phyloP scores from a whole-genome alignment of 2,888 invertebrate genomes.

The Himalopsyche kuldschensis region DNA sequence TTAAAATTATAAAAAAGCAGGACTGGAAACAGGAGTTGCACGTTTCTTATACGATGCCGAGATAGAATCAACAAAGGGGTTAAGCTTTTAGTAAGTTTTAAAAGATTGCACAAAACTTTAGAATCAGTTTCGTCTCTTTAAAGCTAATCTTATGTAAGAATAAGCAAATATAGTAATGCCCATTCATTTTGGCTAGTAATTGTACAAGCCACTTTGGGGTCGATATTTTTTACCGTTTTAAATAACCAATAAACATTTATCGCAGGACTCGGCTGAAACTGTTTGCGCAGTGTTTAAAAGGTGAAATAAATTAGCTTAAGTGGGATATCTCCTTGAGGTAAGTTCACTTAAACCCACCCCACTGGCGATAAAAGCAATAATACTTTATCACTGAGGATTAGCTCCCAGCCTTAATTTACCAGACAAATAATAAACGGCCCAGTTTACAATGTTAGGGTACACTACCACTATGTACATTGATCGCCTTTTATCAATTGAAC shows the following conservation, averaged over 20 bases:
- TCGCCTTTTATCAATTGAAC: not conserved
- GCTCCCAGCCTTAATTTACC: not conserved
- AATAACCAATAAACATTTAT: not conserved
- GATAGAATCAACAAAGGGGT: no score
- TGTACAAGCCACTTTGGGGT: no score
- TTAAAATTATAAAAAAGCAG: no score
- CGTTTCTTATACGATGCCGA: no score
- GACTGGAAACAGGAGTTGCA: no score
- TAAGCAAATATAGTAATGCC: no score
- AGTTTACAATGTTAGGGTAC: not conserved
- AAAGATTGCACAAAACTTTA: no score
- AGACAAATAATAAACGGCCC: not conserved
- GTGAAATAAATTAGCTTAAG: not conserved
- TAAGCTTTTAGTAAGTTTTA: no score
- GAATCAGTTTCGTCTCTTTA: no score
- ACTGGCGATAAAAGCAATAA: slow-evolving; percentile 2
- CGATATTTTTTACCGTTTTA: not conserved
- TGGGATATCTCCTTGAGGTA: not conserved
- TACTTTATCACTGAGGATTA: slow-evolving; percentile 1
- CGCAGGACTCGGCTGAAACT: not conserved
- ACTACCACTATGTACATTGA: not conserved
- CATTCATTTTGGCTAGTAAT: no score
- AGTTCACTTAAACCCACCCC: not conserved
- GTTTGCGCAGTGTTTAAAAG: not conserved
- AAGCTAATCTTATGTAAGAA: no score